These are phyloP conservation scores for Molossus molossus DNA, from an alignment of 2,797 vertebrate genomes.

Conservation along the genomic window DNA sequence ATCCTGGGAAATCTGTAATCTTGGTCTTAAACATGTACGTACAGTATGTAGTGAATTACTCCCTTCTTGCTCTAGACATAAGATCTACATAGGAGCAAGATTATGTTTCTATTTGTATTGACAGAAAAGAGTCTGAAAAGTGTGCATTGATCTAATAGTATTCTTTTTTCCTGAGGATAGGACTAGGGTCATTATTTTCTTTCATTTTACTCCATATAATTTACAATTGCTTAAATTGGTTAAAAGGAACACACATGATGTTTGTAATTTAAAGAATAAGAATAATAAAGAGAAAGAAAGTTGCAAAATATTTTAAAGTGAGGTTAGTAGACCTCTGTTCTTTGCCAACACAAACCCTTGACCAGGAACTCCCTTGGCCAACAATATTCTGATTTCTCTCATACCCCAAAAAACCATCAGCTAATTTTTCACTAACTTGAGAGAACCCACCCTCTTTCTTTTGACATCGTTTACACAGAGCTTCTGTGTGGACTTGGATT, in stretches of 20 bases:
- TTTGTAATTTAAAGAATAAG: not conserved
- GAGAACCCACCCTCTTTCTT: not conserved
- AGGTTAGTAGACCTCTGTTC: not conserved
- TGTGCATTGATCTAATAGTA: not conserved
- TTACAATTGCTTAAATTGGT: not conserved
- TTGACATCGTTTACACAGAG: not conserved
- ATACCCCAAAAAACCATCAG: not conserved
- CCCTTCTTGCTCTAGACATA: not conserved
- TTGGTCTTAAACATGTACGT: not conserved
- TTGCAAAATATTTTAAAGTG: not conserved
- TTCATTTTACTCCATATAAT: not conserved
- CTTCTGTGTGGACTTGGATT: not conserved
- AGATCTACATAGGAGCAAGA: not conserved
- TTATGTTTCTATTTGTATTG: not conserved
- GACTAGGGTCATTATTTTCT: not conserved
- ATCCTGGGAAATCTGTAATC: not conserved
- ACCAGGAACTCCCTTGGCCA: not conserved
- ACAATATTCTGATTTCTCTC: not conserved
- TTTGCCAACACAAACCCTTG: not conserved
- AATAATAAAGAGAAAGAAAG: not conserved
- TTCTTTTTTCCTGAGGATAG: not conserved
- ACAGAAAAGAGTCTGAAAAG: not conserved
- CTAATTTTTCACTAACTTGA: not conserved
- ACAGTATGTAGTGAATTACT: not conserved
- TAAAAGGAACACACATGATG: not conserved